Evolutionary conservation across 2,113 vertebrate genomes (phyloP), one percentile per base, ranked within the genome.

Genomic region (Lonchura striata): DNA sequence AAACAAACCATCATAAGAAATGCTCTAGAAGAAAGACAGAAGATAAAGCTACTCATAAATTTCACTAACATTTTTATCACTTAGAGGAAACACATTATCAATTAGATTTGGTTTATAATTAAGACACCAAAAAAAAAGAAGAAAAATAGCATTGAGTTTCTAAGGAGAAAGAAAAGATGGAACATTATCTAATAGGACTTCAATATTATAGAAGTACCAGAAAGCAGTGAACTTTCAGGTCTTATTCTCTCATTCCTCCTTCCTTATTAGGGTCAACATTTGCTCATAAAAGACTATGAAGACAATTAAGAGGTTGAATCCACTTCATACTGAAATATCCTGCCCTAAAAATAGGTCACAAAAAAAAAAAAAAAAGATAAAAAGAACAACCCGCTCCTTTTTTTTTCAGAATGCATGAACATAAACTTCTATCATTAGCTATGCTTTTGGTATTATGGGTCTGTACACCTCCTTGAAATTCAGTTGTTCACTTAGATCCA

Each of bases 321-420:
- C 7, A 47, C 11, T 47, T 72, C 13, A 53, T 44, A 68, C 7
- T 61, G 37, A 63, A 65, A 21, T 52, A 63, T n/a, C 31, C 63
- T 80, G 6, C 5, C 24, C 21, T 49, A 66, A 53, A 83, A 80
- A 61, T 9, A 52, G 13, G 6, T n/a, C 16, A 74, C 11, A 46
- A 60, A 56, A 50, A 35, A 59, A 60, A 59, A n/a, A n/a, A n/a
- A 39, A 39, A 39, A 39, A 17, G 3, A 7, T 5, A 69, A 22
- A 42, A 63, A 54, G 12, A 27, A 54, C 3, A 25, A 9, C 4
- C 1, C 0, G 0, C 7, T 9, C 24, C 11, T 4, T 42, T 76
- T 70, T 66, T 66, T 54, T 61, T 30, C 22, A 30, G 64, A 71
- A 31, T 42, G 7, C 15, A 11, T 44, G 15, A 25, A 6, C 13